Evolutionary conservation across 2,888 invertebrate species (phyloP).

Genomic region (Athalia cordata): DNA sequence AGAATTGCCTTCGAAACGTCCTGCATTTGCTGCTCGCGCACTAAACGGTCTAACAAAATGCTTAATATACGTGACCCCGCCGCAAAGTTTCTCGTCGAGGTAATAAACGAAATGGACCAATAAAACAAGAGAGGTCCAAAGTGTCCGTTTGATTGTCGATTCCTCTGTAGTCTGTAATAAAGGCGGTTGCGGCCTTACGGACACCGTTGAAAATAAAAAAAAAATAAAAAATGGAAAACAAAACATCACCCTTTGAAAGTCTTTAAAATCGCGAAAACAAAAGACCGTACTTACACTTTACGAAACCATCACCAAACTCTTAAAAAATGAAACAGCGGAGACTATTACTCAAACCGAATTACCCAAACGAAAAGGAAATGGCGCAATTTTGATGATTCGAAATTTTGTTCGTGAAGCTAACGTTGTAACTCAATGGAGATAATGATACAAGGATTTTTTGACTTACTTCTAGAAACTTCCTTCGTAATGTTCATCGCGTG

Average conservation of each 20-base stretch:
- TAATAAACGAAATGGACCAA: conserved; percentile 61
- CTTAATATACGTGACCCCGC: conserved; percentile 24
- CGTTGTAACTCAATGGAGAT: too few species aligned
- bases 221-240: too few species aligned
- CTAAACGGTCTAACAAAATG: conserved; percentile 43
- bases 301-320: conserved; percentile 19
- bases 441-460: too few species aligned
- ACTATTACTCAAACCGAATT: conserved; percentile 18
- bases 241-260: conserved; percentile 23
- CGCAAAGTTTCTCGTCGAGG: conserved; percentile 35
- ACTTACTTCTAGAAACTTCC: too few species aligned
- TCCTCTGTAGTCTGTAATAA: conserved; percentile 63
- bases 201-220: conserved; percentile 25
- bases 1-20: conserved; percentile 33
- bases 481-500: too few species aligned
- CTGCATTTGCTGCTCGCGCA: background rate
- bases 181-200: conserved; percentile 55
- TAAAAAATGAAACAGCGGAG: conserved; percentile 20
- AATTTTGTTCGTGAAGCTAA: background rate
- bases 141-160: conserved; percentile 66
- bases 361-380: background rate
- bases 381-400: too few species aligned
- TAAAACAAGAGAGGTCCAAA: conserved; percentile 58
- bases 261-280: conserved; percentile 37
- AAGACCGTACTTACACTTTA: conserved; percentile 22